Base-by-base conservation (phyloP, 92 coral and sea anemone species). In the Porites rus region DNA sequence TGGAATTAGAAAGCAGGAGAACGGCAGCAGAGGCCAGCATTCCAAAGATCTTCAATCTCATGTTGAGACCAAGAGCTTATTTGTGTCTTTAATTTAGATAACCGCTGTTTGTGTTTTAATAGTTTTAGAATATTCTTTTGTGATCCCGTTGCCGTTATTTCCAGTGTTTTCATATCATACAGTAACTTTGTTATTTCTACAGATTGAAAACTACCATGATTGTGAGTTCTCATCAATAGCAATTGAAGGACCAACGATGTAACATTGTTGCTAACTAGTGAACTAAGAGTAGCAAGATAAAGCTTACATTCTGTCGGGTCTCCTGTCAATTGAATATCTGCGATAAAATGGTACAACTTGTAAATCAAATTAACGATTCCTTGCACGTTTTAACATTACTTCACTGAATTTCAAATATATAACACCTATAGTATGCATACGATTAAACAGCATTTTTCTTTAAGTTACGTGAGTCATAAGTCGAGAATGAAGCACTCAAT, bases 1-100 rank as follows among this genome's bases (percentile, higher is more conserved):
- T 51, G 75, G 65, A 54, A 80, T 64, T 43, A 28, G 84, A 82
- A 89, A 80, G 66, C 76, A 24, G 77, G 81, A 9, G 85, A 87
- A 75, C 72, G 90, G 67, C 81, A 69, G 76, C 82, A 72, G 75
- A 75, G 90, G 75, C 90, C 87, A 21, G n/a, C 38, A 21, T 75
- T 75, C 46, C 46, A 75, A 21, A 75, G 79, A 75, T 75, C 62
- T 54, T 75, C 80, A 7, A 7, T 24, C 46, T 43, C 72, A 67
- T 13, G 72, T 67, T 67, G 72, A 67, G 72, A 67, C 72, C 72
- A 67, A 67, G 51, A 67, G 72, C 72, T 67, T 67, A 13, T 67
- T 67, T 21, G 72, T 67, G 72, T 67, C 24, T 67, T 67, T 28
- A 28, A 28, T 28, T 2, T 28, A 28, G 2, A 28, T 1, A 28